Base-by-base conservation (phyloP, 2,113 vertebrate species). In the Lonchura striata region DNA sequence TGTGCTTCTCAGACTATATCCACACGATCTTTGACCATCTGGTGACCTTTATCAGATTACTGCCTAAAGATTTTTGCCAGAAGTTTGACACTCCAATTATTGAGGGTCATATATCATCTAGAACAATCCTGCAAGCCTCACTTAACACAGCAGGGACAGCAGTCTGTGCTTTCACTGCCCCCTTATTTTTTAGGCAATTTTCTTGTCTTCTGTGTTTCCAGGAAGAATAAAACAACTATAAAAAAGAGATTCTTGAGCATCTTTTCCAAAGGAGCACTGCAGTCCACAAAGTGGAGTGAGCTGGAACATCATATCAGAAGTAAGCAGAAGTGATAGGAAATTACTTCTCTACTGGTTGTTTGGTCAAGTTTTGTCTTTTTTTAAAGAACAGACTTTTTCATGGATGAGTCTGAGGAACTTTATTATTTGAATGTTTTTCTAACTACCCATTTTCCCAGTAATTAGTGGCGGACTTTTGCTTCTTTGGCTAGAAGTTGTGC, bases 21-120 rank as follows among this genome's bases (percentile, higher is more conserved):
- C 46, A 17, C 66, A 77, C 42, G 30, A 57, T 94, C 85, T 88
- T 93, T 92, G 85, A 88, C 92, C 88, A 96, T 95, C 79, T 95
- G 92, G 82, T 96, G 95, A 96, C 92, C 94, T 96, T 96, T 96
- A 96, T 96, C 95, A 94, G 85, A 90, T 96, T 95, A 96, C 90
- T 79, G 50, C 66, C 63, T 44, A 64, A 90, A 91, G 82, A 90
- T 95, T 94, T 94, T 95, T 94, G 94, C 90, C 90, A 90, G 75
- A 88, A 96, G 90, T 74, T 95, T 94, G 90, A 86, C 95, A 50
- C 85, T 95, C 88, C 59, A 54, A 65, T 94, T 95, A 94, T 80
- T 90, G 85, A 95, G 84, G 68, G 79, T 95, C 82, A 76, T 95
- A 80, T 77, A 71, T 95, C 88, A 77, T 65, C 79, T 90, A 95